Evolutionary conservation across 2,113 vertebrate genomes (phyloP), one percentile per base, ranked within the genome.

Genomic region (Orientallactaga bullata): DNA sequence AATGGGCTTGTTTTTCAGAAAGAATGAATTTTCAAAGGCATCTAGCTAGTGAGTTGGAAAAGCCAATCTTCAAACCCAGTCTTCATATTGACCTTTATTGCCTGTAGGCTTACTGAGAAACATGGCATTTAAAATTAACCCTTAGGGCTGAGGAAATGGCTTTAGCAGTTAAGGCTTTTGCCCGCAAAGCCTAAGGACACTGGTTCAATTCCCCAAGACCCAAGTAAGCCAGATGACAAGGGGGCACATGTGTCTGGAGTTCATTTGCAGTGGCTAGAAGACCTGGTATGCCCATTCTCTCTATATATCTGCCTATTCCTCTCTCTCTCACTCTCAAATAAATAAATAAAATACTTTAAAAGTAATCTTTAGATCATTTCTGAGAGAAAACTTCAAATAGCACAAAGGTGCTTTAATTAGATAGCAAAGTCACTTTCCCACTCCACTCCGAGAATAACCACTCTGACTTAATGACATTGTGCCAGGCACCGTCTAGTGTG

Each of bases 361-460:
- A 81, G 63, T 90, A 63, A 78, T 77, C 83, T 94, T 82, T 26
- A 81, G 85, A 82, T 77, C 74, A 65, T 60, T 87, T n/a, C n/a
- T 93, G 24, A 55, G 35, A 26, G 51, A 85, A 88, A 82, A 76
- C 23, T 37, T 79, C 42, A 74, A 85, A 66, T 16, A 73, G 32
- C 37, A 32, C 21, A 71, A 71, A 88, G 76, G 16, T 71, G 35
- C 17, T 37, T 72, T 47, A 81, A 15, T 90, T 39, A 82, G 42
- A 21, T 60, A 91, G 20, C 37, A 68, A 85, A 82, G 55, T 68
- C 16, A 30, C 61, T 39, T 60, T 18, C n/a, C 60, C 1, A 1
- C 0, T 3, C 15, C 6, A 1, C 18, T 71, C 18, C n/a, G 16
- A 68, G 30, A 73, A 11, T 66, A 11, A 77, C 24, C 60, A 28